Conservation (phyloP, 2,113 vertebrate genomes). For the Saccopteryx leptura region DNA sequence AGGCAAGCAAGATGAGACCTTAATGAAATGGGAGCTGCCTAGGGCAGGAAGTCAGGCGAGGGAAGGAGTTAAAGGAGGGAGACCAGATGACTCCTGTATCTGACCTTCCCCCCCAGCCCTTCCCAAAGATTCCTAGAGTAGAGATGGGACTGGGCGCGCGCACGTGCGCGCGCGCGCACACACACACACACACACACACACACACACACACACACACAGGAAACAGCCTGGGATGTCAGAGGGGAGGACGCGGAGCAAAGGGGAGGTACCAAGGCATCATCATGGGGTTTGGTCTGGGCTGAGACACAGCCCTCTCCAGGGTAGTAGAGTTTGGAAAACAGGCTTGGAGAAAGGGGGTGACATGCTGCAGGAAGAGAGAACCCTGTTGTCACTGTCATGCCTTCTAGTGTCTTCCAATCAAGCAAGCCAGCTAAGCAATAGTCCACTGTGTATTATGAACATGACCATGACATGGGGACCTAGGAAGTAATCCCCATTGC, state of each 20-base stretch:
- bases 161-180: background rate
- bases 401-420: background rate
- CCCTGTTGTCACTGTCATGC: background rate
- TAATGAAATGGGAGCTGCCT: background rate
- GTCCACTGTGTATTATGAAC: background rate
- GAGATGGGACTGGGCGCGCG: background rate
- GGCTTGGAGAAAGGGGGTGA: fast-evolving
- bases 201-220: constrained; percentile 77
- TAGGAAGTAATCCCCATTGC: background rate
- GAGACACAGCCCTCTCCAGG: background rate
- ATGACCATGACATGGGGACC: fast-evolving
- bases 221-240: constrained; percentile 68
- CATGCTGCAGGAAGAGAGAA: background rate
- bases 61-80: constrained; percentile 28
- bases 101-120: background rate
- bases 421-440: background rate
- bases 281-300: background rate
- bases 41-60: background rate
- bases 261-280: background rate
- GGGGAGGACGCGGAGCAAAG: background rate
- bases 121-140: constrained; percentile 48
- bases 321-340: background rate
- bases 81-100: background rate
- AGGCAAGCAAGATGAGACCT: background rate
- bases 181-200: constrained; percentile 81